A percentile compares a stretch with the other conserved stretches of the same genome.
phyloP scores from a whole-genome alignment of 2,113 vertebrate genomes.

The Platysteira castanea region DNA sequence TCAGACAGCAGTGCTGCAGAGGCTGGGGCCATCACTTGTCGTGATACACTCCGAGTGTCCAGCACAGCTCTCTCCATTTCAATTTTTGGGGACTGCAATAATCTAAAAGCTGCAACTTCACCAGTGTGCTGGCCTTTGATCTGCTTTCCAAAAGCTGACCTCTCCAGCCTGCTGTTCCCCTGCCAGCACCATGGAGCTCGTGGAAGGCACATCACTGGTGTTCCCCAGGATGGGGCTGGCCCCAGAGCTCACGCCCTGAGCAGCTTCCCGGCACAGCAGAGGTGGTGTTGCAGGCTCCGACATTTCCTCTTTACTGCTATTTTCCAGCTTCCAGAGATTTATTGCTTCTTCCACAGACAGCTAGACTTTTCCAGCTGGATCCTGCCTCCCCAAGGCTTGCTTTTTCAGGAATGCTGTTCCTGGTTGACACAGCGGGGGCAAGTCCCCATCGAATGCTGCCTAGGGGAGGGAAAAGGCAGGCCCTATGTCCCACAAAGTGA shows the following conservation, averaged over 20 bases:
- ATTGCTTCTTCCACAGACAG: conserved; percentile 34
- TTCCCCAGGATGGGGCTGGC: background rate
- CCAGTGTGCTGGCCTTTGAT: rapidly evolving
- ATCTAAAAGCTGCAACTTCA: background rate
- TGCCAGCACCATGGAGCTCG: rapidly evolving
- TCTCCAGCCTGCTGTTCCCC: background rate
- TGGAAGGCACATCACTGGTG: background rate
- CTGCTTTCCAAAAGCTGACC: background rate
- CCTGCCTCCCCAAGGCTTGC: background rate
- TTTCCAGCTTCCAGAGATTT: conserved; percentile 55
- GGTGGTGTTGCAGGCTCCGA: rapidly evolving
- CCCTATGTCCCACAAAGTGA: background rate
- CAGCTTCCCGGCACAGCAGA: background rate
- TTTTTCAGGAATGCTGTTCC: background rate
- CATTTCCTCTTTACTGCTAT: background rate
- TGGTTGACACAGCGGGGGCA: rapidly evolving
- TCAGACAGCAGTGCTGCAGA: background rate
- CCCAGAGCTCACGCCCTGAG: rapidly evolving
- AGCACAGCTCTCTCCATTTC: background rate
- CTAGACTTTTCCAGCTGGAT: conserved; percentile 50
- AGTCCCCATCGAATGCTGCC: background rate
- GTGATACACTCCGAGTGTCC: rapidly evolving
- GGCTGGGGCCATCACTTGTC: background rate
- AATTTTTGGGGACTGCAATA: background rate
- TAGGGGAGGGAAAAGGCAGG: background rate